Evolutionary conservation across 2,888 invertebrate species (phyloP).

Genomic region (Sphaerophoria taeniata): DNA sequence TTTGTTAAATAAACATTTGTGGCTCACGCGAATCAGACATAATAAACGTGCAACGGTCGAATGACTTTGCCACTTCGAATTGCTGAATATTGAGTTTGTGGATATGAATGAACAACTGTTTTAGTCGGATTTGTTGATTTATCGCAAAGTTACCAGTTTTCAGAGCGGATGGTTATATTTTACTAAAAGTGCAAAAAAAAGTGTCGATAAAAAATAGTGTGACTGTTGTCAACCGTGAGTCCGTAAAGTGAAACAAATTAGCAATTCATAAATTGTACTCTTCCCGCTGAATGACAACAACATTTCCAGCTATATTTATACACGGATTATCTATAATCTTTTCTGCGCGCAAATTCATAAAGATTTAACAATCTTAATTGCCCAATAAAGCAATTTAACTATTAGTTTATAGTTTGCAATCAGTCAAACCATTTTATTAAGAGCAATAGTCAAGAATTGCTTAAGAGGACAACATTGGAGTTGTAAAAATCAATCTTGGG

Average conservation of each 20-base stretch:
- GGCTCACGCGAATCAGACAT: slow-evolving; percentile 18
- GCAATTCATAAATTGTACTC: too few species aligned
- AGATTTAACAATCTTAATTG: neutral
- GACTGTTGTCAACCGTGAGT: too few species aligned
- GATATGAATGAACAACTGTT: slow-evolving; percentile 4
- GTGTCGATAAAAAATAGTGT: too few species aligned
- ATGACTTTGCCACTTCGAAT: slow-evolving; percentile 4
- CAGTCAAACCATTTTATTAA: too few species aligned
- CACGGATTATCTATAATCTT: neutral
- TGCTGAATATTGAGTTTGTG: neutral
- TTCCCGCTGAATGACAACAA: too few species aligned
- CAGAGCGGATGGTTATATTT: neutral
- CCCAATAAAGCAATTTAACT: neutral
- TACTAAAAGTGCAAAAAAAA: neutral
- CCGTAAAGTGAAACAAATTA: too few species aligned
- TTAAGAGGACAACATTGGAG: too few species aligned
- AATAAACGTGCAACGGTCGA: slow-evolving; percentile 23
- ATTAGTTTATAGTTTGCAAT: too few species aligned
- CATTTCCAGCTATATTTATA: neutral
- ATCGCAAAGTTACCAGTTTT: slow-evolving; percentile 5
- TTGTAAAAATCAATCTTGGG: too few species aligned
- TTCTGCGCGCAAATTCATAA: neutral
- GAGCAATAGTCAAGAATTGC: too few species aligned
- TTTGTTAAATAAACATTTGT: neutral
- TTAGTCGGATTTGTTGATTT: slow-evolving; percentile 6